Percentiles rank a stretch among this genome's conserved stretches.
phyloP scores from a whole-genome alignment of 2,797 vertebrate species.

The Xiphophorus birchmanni region DNA sequence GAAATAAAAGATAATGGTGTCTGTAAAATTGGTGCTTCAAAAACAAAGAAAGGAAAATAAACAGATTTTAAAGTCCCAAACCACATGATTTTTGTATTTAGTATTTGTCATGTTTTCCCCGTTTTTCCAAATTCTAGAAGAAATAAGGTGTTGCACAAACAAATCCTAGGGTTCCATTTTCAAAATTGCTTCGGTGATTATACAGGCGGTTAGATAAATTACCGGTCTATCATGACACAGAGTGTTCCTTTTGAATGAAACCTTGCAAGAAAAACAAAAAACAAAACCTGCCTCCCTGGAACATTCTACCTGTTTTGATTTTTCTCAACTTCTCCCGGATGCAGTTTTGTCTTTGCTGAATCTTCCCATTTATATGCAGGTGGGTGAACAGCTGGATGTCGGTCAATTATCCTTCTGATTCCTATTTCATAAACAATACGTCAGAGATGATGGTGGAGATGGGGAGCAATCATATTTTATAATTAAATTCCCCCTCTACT shows the following conservation, averaged over 20 bases:
- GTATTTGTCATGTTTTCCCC: background rate
- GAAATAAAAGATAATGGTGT: constrained; percentile 9
- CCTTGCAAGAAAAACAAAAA: background rate
- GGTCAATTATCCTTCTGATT: constrained; percentile 70
- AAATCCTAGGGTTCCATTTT: background rate
- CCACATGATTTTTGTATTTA: background rate
- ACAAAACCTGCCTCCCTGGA: background rate
- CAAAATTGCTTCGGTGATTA: background rate
- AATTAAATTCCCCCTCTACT: constrained; percentile 70
- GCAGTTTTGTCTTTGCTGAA: constrained; percentile 53
- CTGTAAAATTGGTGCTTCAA: constrained; percentile 34
- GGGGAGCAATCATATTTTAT: constrained; percentile 67
- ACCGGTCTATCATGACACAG: background rate
- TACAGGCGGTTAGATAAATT: background rate
- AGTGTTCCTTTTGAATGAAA: constrained; percentile 18
- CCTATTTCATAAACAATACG: constrained; percentile 72
- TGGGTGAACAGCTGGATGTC: constrained; percentile 61
- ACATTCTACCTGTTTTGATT: constrained; percentile 19
- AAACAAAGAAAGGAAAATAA: constrained; percentile 33
- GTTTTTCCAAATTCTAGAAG: background rate
- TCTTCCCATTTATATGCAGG: constrained; percentile 74
- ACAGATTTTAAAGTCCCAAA: background rate
- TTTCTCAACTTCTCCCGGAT: constrained; percentile 31
- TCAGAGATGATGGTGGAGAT: constrained; percentile 71
- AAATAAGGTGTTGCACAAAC: background rate